Evolutionary conservation across 1,140 invertebrate species (phyloP).

Genomic region (Steinernema khuongi): DNA sequence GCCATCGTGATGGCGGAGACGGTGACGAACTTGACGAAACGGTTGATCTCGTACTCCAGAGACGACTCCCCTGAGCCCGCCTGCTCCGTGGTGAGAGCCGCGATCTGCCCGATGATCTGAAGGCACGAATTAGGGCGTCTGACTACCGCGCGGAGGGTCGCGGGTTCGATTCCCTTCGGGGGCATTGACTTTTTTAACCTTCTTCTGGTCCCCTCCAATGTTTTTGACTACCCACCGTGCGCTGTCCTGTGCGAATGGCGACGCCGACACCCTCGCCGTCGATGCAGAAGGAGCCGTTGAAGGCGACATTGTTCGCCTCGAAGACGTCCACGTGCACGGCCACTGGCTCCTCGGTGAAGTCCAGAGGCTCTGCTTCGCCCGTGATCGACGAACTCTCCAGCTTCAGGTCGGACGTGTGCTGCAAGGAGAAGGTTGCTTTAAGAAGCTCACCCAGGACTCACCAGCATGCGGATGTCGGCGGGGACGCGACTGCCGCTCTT

Average conservation of each 20-base stretch:
- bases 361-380: constrained; percentile 40
- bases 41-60: constrained; percentile 32
- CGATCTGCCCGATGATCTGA: constrained; percentile 39
- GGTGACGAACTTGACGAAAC: constrained; percentile 36
- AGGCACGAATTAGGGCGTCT: background rate
- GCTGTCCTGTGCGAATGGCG: constrained; percentile 32
- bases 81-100: constrained; percentile 33
- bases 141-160: too few species aligned
- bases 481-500: constrained; percentile 51
- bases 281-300: constrained; percentile 41
- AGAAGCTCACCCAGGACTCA: constrained; percentile 60
- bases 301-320: constrained; percentile 37
- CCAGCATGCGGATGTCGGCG: constrained; percentile 57
- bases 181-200: too few species aligned
- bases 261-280: constrained; percentile 38
- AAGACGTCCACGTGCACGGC: constrained; percentile 20
- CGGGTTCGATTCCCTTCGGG: too few species aligned
- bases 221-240: constrained; percentile 28
- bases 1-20: constrained; percentile 38
- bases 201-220: too few species aligned
- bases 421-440: constrained; percentile 59
- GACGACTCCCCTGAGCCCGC: constrained; percentile 25
- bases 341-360: constrained; percentile 23
- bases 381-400: constrained; percentile 42
- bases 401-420: constrained; percentile 32